These are phyloP conservation scores for Sternotherus odoratus DNA, from an alignment of 2,797 vertebrate species.

Conservation along the genomic window DNA sequence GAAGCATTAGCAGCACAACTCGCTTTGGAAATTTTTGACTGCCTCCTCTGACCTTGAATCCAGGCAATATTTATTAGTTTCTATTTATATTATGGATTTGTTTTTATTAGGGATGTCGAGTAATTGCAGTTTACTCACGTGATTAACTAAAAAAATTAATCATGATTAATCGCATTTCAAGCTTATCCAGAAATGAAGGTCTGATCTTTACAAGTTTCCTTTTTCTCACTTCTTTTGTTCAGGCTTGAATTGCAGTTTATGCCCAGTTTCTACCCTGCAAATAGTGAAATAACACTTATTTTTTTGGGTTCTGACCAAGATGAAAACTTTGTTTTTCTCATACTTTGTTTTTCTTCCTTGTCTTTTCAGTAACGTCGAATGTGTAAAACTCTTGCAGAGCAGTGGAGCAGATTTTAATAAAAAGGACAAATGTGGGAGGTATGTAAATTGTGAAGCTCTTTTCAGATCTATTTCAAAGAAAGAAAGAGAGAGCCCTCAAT, in stretches of 20 bases:
- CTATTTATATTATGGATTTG: not conserved
- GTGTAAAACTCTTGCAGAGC: slow-evolving; percentile 95
- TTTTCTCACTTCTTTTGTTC: not conserved
- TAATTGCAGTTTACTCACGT: no score
- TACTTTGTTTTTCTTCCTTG: slow-evolving; percentile 51
- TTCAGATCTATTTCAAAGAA: not conserved
- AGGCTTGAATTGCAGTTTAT: not conserved
- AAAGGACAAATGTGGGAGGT: slow-evolving; percentile 96
- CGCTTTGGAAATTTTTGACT: not conserved
- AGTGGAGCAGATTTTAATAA: slow-evolving; percentile 94
- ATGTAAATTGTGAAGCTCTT: slow-evolving; percentile 52
- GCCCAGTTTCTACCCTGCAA: not conserved
- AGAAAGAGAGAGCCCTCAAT: not conserved
- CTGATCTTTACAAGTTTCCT: not conserved
- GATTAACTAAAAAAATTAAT: no score
- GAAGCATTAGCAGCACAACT: not conserved
- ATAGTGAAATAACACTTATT: not conserved
- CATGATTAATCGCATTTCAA: not conserved
- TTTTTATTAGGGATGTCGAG: not conserved
- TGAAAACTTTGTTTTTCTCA: slow-evolving; percentile 42
- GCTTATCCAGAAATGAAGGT: not conserved
- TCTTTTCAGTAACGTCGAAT: slow-evolving; percentile 94
- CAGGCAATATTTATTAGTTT: not conserved
- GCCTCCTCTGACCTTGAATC: not conserved
- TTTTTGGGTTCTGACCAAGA: not conserved